phyloP scores from a whole-genome alignment of 2,888 invertebrate genomes.

The Leptinotarsa juncta region DNA sequence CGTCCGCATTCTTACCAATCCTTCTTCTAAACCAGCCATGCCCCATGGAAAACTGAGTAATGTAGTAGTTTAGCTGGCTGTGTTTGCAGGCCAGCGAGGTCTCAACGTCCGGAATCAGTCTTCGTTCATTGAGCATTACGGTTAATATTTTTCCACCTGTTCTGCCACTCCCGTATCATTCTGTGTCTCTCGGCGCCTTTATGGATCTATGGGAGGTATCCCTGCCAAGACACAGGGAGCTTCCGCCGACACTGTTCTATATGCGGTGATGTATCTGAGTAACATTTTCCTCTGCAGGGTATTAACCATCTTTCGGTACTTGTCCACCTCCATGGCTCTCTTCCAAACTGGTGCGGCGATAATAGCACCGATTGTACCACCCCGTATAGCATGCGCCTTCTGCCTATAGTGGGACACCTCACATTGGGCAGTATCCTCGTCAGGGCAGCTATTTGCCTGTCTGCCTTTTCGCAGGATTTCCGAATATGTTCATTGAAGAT shows the following conservation, averaged over 20 bases:
- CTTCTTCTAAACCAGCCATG: neutral
- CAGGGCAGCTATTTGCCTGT: constrained; percentile 36
- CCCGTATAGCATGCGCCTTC: constrained; percentile 26
- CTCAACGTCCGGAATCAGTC: neutral
- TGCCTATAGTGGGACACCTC: constrained; percentile 25
- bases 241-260: constrained; percentile 24
- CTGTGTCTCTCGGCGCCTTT: constrained; percentile 5
- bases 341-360: constrained; percentile 37
- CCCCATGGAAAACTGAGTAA: constrained; percentile 8
- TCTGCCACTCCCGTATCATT: constrained; percentile 18
- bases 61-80: neutral
- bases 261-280: constrained; percentile 18
- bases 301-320: neutral
- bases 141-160: constrained; percentile 8
- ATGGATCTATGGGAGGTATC: constrained; percentile 23
- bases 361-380: constrained; percentile 34
- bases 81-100: constrained; percentile 6
- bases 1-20: neutral
- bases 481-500: constrained; percentile 20
- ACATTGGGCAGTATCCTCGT: constrained; percentile 47
- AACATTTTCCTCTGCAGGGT: constrained; percentile 17
- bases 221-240: constrained; percentile 22
- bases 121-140: neutral
- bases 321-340: neutral
- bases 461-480: constrained; percentile 12